These are phyloP conservation scores for Lagopus muta DNA, from an alignment of 2,113 vertebrate species.

Conservation along the genomic window DNA sequence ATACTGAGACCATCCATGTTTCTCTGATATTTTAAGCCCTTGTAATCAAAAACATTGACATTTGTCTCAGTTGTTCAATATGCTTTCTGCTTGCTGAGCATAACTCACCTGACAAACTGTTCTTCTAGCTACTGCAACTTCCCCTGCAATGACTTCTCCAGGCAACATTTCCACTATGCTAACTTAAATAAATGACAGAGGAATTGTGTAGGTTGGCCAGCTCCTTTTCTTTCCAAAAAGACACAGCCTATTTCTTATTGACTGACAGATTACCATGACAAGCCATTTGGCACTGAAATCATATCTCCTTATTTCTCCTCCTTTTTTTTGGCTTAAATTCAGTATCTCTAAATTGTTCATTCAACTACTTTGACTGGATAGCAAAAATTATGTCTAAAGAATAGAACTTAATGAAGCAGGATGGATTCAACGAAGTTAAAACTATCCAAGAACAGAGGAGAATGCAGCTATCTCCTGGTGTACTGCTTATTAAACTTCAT, in stretches of 20 bases:
- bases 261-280: not conserved
- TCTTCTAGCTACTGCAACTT: not conserved
- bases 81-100: not conserved
- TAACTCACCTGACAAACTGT: not conserved
- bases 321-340: not conserved
- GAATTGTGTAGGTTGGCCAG: not conserved
- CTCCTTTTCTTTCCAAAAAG: not conserved
- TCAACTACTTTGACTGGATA: not conserved
- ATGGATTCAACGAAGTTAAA: not conserved
- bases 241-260: not conserved
- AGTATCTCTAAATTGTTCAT: not conserved
- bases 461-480: not conserved
- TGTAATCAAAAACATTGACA: not conserved
- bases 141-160: not conserved
- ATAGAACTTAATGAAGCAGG: not conserved
- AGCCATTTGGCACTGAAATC: not conserved
- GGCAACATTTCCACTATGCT: not conserved
- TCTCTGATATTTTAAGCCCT: not conserved
- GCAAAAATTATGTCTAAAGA: not conserved
- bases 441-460: not conserved
- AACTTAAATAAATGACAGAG: not conserved
- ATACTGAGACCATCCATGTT: not conserved
- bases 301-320: not conserved
- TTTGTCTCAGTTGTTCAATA: not conserved
- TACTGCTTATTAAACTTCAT: not conserved